A percentile compares a stretch with the other conserved stretches of the same genome.
These are phyloP conservation scores for Pangasianodon hypophthalmus DNA, from an alignment of 2,113 vertebrate genomes.

Conservation along the genomic window DNA sequence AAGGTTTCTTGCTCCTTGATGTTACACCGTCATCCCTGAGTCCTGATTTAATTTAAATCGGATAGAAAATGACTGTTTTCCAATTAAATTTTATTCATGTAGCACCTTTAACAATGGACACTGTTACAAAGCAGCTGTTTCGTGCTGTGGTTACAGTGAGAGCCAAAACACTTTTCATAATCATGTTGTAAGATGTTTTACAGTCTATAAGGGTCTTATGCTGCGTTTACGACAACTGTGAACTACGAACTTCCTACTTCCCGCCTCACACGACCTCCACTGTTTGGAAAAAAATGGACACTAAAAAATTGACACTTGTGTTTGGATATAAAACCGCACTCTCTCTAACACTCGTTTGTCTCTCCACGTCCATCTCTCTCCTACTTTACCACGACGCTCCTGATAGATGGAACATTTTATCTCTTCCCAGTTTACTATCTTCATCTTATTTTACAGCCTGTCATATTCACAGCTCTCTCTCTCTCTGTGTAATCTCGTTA, in stretches of 20 bases:
- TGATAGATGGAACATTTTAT: not conserved
- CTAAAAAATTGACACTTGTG: not conserved
- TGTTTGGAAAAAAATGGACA: not conserved
- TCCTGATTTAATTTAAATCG: no score
- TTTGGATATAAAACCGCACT: not conserved
- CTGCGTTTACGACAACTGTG: not conserved
- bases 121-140: not conserved
- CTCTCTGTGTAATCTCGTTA: constrained; percentile 52
- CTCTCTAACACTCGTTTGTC: not conserved
- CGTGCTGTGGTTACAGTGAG: not conserved
- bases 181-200: not conserved
- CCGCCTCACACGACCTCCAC: not conserved
- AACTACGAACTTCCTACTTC: not conserved
- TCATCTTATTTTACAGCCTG: not conserved
- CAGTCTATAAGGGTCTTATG: not conserved
- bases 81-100: no score
- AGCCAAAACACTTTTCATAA: not conserved
- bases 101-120: no score
- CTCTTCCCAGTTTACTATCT: not conserved
- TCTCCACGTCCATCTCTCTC: not conserved
- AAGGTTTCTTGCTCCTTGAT: no score
- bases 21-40: no score
- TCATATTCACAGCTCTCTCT: not conserved
- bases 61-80: no score
- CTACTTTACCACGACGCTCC: not conserved